These are phyloP conservation scores for Cervus canadensis DNA, from an alignment of 2,113 vertebrate species.

Conservation along the genomic window DNA sequence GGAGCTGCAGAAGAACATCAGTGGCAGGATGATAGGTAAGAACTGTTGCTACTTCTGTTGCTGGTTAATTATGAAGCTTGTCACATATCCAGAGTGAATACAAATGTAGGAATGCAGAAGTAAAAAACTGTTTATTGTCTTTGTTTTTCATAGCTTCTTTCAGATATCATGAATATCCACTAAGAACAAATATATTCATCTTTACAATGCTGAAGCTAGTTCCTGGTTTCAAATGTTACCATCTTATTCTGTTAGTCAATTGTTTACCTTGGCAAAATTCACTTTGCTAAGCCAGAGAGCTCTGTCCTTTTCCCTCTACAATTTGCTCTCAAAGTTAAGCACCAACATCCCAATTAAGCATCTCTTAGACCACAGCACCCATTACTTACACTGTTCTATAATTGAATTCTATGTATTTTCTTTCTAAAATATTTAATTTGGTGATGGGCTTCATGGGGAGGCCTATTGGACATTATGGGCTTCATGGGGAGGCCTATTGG, in stretches of 20 bases:
- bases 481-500: not conserved
- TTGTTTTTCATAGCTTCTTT: not conserved
- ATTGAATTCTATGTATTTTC: not conserved
- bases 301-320: not conserved
- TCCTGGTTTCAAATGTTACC: not conserved
- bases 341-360: not conserved
- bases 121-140: not conserved
- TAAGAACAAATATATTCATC: not conserved
- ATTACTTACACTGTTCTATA: not conserved
- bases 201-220: not conserved
- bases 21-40: conserved; percentile 83
- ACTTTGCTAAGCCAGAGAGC: not conserved
- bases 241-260: not conserved
- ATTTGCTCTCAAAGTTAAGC: not conserved
- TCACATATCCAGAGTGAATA: not conserved
- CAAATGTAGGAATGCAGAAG: not conserved
- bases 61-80: not conserved
- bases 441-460: not conserved
- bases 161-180: not conserved
- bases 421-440: not conserved
- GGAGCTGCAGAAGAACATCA: conserved; percentile 74
- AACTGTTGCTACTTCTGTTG: not conserved
- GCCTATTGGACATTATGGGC: not conserved
- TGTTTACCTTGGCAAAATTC: not conserved
- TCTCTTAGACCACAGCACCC: not conserved